Conservation (phyloP, 92 coral and sea anemone genomes). For the Siderastrea siderea region DNA sequence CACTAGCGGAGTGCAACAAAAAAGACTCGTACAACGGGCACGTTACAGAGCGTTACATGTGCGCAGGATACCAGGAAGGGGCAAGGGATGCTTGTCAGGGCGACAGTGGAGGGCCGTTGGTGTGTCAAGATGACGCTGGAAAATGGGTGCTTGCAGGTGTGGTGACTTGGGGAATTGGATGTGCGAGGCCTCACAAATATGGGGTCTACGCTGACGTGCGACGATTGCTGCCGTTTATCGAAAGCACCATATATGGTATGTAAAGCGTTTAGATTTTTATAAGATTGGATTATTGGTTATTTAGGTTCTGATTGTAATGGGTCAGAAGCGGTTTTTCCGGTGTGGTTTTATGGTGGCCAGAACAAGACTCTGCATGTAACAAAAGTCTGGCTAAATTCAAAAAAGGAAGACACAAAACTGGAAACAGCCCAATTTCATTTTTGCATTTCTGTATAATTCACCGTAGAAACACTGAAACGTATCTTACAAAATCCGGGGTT, state of each 20-base stretch:
- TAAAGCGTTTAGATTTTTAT: not conserved
- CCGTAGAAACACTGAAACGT: too few species aligned
- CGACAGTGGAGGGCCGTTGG: constrained; percentile 98
- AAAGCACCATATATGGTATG: constrained; percentile 90
- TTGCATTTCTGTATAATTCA: too few species aligned
- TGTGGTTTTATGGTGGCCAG: too few species aligned
- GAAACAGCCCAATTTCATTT: too few species aligned
- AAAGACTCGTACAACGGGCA: constrained; percentile 83
- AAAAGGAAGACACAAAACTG: too few species aligned
- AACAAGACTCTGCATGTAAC: too few species aligned
- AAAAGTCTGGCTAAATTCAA: too few species aligned
- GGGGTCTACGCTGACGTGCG: constrained; percentile 93
- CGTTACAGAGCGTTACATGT: constrained; percentile 80
- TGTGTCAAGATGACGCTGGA: constrained; percentile 85
- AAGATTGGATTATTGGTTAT: not conserved
- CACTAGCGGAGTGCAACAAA: constrained; percentile 82
- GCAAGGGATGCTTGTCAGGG: constrained; percentile 92
- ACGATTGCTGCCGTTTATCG: constrained; percentile 85
- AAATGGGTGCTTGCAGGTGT: constrained; percentile 90
- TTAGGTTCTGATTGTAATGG: not conserved
- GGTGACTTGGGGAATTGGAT: constrained; percentile 93
- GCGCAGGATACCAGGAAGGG: constrained; percentile 94
- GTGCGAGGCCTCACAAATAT: constrained; percentile 89
- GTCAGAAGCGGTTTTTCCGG: too few species aligned
- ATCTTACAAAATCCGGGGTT: too few species aligned